phyloP scores from a whole-genome alignment of 2,797 vertebrate genomes.

The Crocidura indochinensis region DNA sequence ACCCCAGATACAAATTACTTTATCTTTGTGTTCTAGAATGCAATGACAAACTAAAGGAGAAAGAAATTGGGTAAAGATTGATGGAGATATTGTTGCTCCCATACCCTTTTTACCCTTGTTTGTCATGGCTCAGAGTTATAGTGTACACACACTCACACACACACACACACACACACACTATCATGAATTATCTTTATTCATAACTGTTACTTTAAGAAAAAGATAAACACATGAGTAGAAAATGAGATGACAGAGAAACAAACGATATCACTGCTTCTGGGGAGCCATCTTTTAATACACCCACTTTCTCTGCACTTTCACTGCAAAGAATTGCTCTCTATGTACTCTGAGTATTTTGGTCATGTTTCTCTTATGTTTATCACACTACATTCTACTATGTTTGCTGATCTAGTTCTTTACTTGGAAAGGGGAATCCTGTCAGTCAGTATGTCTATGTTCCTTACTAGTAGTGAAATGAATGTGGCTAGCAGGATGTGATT shows the following conservation, averaged over 20 bases:
- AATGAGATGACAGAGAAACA: background rate
- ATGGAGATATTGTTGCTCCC: background rate
- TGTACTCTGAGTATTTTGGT: background rate
- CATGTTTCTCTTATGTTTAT: background rate
- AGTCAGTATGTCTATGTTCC: background rate
- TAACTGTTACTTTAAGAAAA: background rate
- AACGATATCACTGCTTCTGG: background rate
- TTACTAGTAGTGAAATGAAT: background rate
- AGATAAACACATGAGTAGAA: conserved; percentile 23
- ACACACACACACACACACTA: background rate
- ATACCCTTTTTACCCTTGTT: background rate
- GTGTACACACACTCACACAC: background rate
- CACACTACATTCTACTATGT: background rate
- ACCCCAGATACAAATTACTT: no score
- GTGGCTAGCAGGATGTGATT: background rate
- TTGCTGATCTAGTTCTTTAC: background rate
- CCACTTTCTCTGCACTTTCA: background rate
- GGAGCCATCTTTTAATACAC: background rate
- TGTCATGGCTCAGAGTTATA: background rate
- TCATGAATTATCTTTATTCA: background rate
- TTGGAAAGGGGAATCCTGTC: background rate
- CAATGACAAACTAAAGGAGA: conserved; percentile 32
- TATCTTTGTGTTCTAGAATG: conserved; percentile 43
- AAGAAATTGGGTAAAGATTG: background rate
- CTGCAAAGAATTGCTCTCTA: background rate